phyloP scores from a whole-genome alignment of 2,797 vertebrate genomes.

The Rhabdomys pumilio region DNA sequence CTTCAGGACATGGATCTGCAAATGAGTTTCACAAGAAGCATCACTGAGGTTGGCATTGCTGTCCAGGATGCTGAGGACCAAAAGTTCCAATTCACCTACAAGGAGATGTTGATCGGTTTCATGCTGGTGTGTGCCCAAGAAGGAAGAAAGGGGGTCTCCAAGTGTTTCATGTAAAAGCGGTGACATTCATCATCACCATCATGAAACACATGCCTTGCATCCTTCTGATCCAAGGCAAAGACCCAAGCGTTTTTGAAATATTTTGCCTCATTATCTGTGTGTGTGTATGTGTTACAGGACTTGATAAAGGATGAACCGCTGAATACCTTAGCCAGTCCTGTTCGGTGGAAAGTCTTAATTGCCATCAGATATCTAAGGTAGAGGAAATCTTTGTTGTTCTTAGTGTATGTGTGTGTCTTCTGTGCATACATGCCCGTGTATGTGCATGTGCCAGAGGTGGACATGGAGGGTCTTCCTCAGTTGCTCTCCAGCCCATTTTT shows the following conservation, averaged over 20 bases:
- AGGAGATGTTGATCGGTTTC: constrained; percentile 76
- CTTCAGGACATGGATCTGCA: constrained; percentile 85
- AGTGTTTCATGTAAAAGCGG: neutral
- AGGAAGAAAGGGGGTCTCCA: neutral
- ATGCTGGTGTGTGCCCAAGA: constrained; percentile 81
- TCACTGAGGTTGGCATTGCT: constrained; percentile 83
- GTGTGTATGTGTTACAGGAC: constrained; percentile 69
- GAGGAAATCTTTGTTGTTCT: neutral
- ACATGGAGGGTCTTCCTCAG: neutral
- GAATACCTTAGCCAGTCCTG: constrained; percentile 81
- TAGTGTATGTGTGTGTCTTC: neutral
- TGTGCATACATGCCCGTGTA: neutral
- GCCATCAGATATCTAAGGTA: constrained; percentile 86
- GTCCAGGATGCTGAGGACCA: constrained; percentile 76
- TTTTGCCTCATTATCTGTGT: constrained; percentile 18
- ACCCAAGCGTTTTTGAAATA: neutral
- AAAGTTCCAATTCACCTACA: constrained; percentile 78
- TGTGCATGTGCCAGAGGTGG: neutral
- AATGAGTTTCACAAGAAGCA: constrained; percentile 83
- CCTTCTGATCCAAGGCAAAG: neutral
- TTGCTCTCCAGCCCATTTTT: neutral
- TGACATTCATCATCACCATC: neutral
- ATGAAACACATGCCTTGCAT: neutral
- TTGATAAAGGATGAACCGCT: constrained; percentile 85
- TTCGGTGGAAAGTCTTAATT: constrained; percentile 83